Conservation (phyloP, 2,113 vertebrate genomes). For the Notechis scutatus region DNA sequence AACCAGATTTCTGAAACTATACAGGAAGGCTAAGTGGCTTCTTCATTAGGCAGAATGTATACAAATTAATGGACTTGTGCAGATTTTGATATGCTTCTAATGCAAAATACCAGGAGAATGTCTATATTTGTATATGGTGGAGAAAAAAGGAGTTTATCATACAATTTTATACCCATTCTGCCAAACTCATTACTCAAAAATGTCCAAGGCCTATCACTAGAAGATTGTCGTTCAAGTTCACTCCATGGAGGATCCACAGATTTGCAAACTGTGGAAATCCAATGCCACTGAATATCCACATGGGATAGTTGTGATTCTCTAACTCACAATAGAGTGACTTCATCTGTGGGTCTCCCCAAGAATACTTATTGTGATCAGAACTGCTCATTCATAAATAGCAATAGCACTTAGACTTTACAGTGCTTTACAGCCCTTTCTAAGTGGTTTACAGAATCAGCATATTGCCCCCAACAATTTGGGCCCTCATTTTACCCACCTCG, state of each 20-base stretch:
- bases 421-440: too few relatives aligned
- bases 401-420: too few relatives aligned
- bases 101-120: neutral
- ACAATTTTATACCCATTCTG: neutral
- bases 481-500: too few relatives aligned
- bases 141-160: neutral
- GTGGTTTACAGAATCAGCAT: too few relatives aligned
- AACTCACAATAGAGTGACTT: neutral
- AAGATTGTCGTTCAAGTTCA: neutral
- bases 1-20: neutral
- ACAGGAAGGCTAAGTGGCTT: too few relatives aligned
- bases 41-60: too few relatives aligned
- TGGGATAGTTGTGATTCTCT: neutral
- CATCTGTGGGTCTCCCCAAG: neutral
- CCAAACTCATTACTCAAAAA: neutral
- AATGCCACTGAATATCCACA: neutral
- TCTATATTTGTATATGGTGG: neutral
- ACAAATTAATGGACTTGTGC: neutral
- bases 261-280: neutral
- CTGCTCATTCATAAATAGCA: neutral
- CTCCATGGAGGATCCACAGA: neutral
- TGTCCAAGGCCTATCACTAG: neutral
- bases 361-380: neutral
- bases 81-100: neutral
- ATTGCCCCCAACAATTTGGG: too few relatives aligned